These are phyloP conservation scores for Fistularia tabacaria DNA, from an alignment of 2,797 vertebrate species.

Conservation along the genomic window DNA sequence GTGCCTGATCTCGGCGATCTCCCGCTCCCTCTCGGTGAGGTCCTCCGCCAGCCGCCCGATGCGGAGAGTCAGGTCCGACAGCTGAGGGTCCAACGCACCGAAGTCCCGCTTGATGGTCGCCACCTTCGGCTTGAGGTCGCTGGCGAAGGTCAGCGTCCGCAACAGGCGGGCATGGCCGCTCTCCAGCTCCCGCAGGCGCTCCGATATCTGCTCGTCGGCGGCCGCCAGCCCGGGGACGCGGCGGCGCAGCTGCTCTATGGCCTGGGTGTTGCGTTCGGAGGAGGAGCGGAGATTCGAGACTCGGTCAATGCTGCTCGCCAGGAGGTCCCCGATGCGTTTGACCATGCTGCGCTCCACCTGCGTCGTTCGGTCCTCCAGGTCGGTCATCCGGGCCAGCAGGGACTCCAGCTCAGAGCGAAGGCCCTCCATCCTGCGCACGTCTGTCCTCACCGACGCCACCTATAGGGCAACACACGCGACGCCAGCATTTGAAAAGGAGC, in stretches of 20 bases:
- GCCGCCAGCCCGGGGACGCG: slow-evolving; percentile 71
- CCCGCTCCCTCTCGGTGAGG: slow-evolving; percentile 73
- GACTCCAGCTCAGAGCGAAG: slow-evolving; percentile 79
- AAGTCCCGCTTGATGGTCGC: slow-evolving; percentile 84
- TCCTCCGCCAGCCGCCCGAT: slow-evolving; percentile 86
- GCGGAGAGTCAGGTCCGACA: slow-evolving; percentile 85
- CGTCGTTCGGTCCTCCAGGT: slow-evolving; percentile 79
- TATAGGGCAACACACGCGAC: slow-evolving; percentile 16
- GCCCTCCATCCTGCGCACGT: slow-evolving; percentile 89
- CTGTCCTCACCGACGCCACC: slow-evolving; percentile 85
- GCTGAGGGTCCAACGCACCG: slow-evolving; percentile 76
- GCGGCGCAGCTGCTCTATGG: slow-evolving; percentile 70
- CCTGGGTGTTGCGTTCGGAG: slow-evolving; percentile 76
- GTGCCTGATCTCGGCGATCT: slow-evolving; percentile 79
- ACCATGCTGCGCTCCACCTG: slow-evolving; percentile 80
- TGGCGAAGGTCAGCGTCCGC: slow-evolving; percentile 83
- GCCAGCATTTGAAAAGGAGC: too few species aligned
- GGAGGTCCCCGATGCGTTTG: slow-evolving; percentile 82
- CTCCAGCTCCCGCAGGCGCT: slow-evolving; percentile 82
- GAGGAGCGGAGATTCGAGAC: slow-evolving; percentile 75
- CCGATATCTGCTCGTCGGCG: slow-evolving; percentile 67
- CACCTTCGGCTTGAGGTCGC: slow-evolving; percentile 90
- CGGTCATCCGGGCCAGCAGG: slow-evolving; percentile 74
- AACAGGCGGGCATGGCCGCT: slow-evolving; percentile 83
- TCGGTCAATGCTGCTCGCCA: slow-evolving; percentile 85